Conservation (phyloP, 53 echinoderm and acorn worm genomes). For the Stichopus horrens region DNA sequence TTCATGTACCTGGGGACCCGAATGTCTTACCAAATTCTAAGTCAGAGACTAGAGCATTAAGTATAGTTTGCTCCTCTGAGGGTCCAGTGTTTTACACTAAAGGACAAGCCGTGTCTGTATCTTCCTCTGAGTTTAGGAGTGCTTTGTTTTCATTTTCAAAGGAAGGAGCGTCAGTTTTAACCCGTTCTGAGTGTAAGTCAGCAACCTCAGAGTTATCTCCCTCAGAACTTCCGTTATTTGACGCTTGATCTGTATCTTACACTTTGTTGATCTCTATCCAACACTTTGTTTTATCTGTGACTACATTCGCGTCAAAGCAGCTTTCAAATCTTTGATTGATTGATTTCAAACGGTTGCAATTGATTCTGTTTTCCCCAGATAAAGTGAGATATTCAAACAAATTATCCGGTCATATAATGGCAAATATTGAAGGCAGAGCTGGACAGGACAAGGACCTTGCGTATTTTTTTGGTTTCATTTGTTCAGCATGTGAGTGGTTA, state of each 20-base stretch:
- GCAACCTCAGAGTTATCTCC: background rate
- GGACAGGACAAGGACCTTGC: no score
- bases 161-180: background rate
- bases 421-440: no score
- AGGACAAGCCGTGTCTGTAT: background rate
- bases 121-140: background rate
- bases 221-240: background rate
- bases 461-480: no score
- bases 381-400: no score
- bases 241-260: slow-evolving; percentile 14
- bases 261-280: background rate
- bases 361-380: no score
- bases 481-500: no score
- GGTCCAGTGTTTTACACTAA: background rate
- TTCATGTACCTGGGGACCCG: slow-evolving; percentile 2
- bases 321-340: slow-evolving; percentile 7
- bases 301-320: background rate
- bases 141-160: background rate
- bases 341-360: no score
- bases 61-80: slow-evolving; percentile 32
- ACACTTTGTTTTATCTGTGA: background rate
- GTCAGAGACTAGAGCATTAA: slow-evolving; percentile 27
- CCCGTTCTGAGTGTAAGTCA: background rate
- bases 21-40: slow-evolving; percentile 12
- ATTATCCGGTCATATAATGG: no score